These are phyloP conservation scores for Notocelia uddmanniana DNA, from an alignment of 2,888 invertebrate species.

Conservation along the genomic window DNA sequence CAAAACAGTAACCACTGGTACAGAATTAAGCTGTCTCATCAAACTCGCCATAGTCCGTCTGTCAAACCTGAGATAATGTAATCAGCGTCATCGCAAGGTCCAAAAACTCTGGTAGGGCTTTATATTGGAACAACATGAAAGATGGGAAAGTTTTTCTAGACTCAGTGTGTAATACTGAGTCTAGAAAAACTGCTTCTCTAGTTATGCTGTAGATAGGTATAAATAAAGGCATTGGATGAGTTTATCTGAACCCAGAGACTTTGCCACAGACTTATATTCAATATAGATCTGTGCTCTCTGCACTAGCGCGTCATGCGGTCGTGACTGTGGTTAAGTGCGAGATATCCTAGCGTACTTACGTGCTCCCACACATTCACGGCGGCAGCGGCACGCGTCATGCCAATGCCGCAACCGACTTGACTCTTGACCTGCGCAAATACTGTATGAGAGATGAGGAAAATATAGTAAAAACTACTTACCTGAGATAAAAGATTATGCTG, in stretches of 20 bases:
- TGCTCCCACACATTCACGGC: constrained; percentile 6
- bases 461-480: neutral
- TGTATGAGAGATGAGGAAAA: constrained; percentile 21
- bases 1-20: too few species aligned
- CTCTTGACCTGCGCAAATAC: constrained; percentile 26
- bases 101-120: too few species aligned
- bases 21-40: too few species aligned
- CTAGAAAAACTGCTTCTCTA: too few species aligned
- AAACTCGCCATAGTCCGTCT: too few species aligned
- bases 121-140: neutral
- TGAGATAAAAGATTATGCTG: neutral
- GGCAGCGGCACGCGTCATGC: constrained; percentile 13
- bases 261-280: too few species aligned
- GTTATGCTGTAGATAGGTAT: too few species aligned
- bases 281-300: too few species aligned
- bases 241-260: neutral
- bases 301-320: neutral
- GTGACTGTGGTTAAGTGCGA: constrained; percentile 2
- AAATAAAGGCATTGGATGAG: too few species aligned
- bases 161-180: too few species aligned
- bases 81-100: too few species aligned
- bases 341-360: constrained; percentile 16
- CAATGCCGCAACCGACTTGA: constrained; percentile 19
- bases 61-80: too few species aligned
- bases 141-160: neutral